Percentiles rank a stretch among this genome's conserved stretches.
These are phyloP conservation scores for Eidolon helvum DNA, from an alignment of 2,113 vertebrate species.

Conservation along the genomic window DNA sequence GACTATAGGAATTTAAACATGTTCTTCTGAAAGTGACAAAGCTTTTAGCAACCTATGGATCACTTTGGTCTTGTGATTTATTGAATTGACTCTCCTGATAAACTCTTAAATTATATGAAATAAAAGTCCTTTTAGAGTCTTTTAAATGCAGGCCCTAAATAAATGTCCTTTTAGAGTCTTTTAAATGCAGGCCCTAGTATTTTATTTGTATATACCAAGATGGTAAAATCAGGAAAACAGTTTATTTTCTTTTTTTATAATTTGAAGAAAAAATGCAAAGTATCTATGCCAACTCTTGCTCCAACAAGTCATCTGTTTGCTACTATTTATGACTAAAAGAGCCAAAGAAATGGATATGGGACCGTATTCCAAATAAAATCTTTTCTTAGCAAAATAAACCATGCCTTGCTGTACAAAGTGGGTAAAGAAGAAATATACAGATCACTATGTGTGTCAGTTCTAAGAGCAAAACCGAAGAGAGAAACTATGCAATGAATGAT, in stretches of 20 bases:
- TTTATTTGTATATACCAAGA: neutral
- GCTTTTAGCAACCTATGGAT: neutral
- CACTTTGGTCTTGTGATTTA: neutral
- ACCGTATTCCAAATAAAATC: constrained; percentile 35
- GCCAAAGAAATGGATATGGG: neutral
- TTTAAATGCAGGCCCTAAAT: neutral
- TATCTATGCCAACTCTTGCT: neutral
- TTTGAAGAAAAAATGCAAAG: neutral
- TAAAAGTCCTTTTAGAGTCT: neutral
- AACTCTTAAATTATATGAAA: neutral
- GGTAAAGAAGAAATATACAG: neutral
- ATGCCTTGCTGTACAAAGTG: neutral
- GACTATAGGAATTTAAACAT: neutral
- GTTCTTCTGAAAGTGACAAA: neutral
- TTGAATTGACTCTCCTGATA: neutral
- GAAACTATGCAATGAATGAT: neutral
- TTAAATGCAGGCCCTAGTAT: neutral
- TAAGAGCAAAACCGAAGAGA: neutral
- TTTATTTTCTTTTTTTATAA: neutral
- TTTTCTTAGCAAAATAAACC: constrained; percentile 33
- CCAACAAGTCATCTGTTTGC: neutral
- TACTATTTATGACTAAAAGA: constrained; percentile 9
- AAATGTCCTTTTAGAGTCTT: neutral
- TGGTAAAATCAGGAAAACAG: neutral
- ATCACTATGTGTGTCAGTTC: neutral